These are phyloP conservation scores for Drosophila setifemur DNA, from an alignment of 1,140 invertebrate species.

Conservation along the genomic window DNA sequence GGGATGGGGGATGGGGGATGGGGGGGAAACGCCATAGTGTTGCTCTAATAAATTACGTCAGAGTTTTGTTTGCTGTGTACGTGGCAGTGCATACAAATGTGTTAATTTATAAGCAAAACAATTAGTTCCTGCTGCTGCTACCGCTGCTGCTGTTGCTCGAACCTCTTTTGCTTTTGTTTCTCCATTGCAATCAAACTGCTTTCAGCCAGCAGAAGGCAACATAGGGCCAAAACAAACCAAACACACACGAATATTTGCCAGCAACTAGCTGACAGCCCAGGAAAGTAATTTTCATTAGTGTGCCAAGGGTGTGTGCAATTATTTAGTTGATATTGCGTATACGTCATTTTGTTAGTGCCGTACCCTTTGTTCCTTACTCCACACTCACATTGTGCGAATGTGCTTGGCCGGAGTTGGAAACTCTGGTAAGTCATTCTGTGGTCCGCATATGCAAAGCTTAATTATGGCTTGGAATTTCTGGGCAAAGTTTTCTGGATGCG, in stretches of 20 bases:
- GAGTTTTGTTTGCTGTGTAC: slow-evolving; percentile 32
- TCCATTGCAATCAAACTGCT: slow-evolving; percentile 59
- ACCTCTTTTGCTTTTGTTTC: slow-evolving; percentile 22
- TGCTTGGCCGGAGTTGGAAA: slow-evolving; percentile 5
- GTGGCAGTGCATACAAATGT: slow-evolving; percentile 74
- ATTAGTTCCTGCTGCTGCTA: slow-evolving; percentile 51
- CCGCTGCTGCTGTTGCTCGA: no score
- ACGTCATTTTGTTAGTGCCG: slow-evolving; percentile 54
- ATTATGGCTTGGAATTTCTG: slow-evolving; percentile 16
- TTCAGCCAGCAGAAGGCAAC: slow-evolving; percentile 16
- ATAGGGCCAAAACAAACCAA: slow-evolving; percentile 13
- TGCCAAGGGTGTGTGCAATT: slow-evolving; percentile 53
- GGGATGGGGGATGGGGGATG: neutral
- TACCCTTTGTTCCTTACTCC: slow-evolving; percentile 34
- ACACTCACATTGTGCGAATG: slow-evolving; percentile 1
- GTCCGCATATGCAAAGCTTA: slow-evolving; percentile 27
- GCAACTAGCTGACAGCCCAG: slow-evolving; percentile 17
- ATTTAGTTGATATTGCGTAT: slow-evolving; percentile 66
- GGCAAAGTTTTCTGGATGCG: neutral
- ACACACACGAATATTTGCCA: slow-evolving; percentile 30
- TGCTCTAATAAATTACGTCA: slow-evolving; percentile 70
- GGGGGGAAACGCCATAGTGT: slow-evolving; percentile 3
- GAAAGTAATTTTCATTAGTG: slow-evolving; percentile 76
- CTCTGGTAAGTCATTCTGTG: slow-evolving; percentile 23
- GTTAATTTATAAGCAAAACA: slow-evolving; percentile 78